Base-by-base conservation (phyloP, 1,140 invertebrate genomes). In the Elysia chlorotica region DNA sequence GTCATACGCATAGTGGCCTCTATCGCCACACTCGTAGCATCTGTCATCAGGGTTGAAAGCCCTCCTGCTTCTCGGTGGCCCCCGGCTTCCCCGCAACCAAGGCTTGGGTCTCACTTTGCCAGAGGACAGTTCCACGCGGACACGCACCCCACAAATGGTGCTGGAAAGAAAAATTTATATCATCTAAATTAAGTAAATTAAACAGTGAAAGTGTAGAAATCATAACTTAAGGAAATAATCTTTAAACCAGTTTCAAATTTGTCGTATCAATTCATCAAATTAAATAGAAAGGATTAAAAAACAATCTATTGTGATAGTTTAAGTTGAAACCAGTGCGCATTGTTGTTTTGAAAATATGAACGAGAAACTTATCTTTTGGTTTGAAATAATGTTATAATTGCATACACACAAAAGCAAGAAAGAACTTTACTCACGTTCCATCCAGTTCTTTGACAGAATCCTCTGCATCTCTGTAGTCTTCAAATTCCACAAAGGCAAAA, bases 401-500 rank as follows among this genome's bases (percentile, higher is more conserved):
- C n/a, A n/a, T n/a, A n/a, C n/a, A n/a, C n/a, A n/a, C n/a, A 48
- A 48, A 48, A 48, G 41, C 10, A 48, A 48, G 41, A 14, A 48
- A 48, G 10, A 10, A 48, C 10, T 14, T 14, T 48, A 73, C 76
- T 75, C 63, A 85, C 83, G 78, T 82, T 76, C 84, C 84, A 79
- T 85, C 84, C 48, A 84, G 63, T 17, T 74, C 82, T 59, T 82
- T 74, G 1, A 84, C 81, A 41, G 84, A 81, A 80, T 85, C 84
- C 65, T 85, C 95, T 6, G 96, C 96, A 89, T 98, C 96, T 83
- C 95, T 92, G 81, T 92, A 91, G 87, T 96, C 96, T 88, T 98
- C 96, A 88, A 96, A 98, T 87, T 98, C 96, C 23, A 98, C 93
- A 89, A 98, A 98, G 19, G 96, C 96, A 89, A 98, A 98, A 38